Base-by-base conservation (phyloP, 1,140 invertebrate genomes). In the Atta texana region DNA sequence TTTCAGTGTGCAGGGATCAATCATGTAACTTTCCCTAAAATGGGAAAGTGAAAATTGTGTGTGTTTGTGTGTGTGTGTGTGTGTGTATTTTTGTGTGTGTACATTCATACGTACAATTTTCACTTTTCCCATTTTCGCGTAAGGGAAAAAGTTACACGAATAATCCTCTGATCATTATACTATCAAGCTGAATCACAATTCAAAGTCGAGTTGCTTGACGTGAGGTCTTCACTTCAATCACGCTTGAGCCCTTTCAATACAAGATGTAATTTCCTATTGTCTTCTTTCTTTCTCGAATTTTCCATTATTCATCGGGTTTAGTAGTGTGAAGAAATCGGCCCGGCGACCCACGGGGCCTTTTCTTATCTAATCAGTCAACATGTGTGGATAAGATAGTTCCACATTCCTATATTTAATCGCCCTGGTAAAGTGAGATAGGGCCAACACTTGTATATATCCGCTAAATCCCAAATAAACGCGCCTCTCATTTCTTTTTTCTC, bases 311-410 rank as follows among this genome's bases (percentile, higher is more conserved):
- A 59, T 14, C 14, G n/a, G 31, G 39, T 18, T 78, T 24, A 61
- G 28, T 7, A 53, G 44, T 28, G 21, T 14, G 31, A 71, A n/a
- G 14, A 81, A 81, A 72, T 81, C 66, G 66, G 66, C 51, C 66
- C 55, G 12, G 28, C 34, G 68, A 61, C 39, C 55, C 55, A 39
- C 34, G 55, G 80, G 68, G 44, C 80, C 80, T 61, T 51, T 49
- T 21, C 69, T 84, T 84, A 84, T 84, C 80, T 84, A 84, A 84
- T 84, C 80, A 51, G 24, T 49, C 55, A 39, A 61, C 55, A 61
- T 44, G 55, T 44, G 39, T 24, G 39, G 80, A 84, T 84, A 75
- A 84, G 80, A 84, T 84, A 84, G 16, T 8, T 7, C 74, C 12
- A 59, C 69, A 75, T 84, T 74, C 69, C 24, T 31, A 14, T 31